These are phyloP conservation scores for Coilia nasus DNA, from an alignment of 2,797 vertebrate species.

Conservation along the genomic window DNA sequence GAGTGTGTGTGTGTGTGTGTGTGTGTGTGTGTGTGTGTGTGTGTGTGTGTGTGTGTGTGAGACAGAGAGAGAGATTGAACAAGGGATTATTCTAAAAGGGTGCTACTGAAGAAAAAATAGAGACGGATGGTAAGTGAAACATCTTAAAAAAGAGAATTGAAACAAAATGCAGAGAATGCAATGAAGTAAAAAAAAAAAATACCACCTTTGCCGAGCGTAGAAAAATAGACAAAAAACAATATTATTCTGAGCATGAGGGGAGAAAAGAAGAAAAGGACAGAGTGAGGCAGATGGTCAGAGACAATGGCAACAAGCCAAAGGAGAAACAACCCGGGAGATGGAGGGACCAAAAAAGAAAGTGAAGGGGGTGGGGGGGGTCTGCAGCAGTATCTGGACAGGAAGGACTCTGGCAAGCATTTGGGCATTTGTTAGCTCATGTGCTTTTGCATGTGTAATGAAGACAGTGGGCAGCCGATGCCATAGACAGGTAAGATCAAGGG, in stretches of 20 bases:
- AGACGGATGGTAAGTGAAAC: not conserved
- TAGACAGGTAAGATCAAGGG: slow-evolving; percentile 1
- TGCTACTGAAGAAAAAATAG: too few relatives aligned
- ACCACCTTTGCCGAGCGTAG: not conserved
- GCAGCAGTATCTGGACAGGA: not conserved
- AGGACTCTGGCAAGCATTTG: not conserved
- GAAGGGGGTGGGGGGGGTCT: not conserved
- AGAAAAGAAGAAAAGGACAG: slow-evolving; percentile 36
- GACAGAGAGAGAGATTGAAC: not conserved
- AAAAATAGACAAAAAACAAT: not conserved
- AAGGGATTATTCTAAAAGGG: not conserved
- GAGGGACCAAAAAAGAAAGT: slow-evolving; percentile 41
- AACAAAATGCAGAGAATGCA: not conserved
- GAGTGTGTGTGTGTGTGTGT: too few relatives aligned
- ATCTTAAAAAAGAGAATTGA: not conserved
- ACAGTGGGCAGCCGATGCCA: not conserved
- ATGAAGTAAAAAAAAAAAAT: not conserved
- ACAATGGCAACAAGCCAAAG: slow-evolving; percentile 57
- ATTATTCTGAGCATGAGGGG: not conserved
- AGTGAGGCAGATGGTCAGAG: slow-evolving; percentile 64
- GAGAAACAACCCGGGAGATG: slow-evolving; percentile 57
- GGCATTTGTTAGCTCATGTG: not conserved
- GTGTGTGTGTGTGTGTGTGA: not conserved
- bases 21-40: too few relatives aligned
- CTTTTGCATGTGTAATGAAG: slow-evolving; percentile 26